phyloP scores from a whole-genome alignment of 2,113 vertebrate species.

The Condylura cristata region DNA sequence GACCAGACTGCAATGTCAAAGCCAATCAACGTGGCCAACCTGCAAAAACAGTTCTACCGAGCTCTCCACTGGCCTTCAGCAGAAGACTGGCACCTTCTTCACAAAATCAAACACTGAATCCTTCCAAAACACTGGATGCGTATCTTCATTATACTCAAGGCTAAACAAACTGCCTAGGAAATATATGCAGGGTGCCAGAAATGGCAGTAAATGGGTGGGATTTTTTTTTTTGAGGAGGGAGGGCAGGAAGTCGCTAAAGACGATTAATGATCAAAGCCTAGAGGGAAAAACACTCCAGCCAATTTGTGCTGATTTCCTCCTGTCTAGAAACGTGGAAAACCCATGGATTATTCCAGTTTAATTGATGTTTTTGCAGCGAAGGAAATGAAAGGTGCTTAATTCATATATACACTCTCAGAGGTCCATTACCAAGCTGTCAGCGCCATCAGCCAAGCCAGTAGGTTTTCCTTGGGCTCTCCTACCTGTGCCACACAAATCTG shows the following conservation, averaged over 20 bases:
- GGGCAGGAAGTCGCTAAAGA: conserved; percentile 47
- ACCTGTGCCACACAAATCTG: background rate
- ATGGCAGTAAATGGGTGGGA: background rate
- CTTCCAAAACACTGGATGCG: background rate
- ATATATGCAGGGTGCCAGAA: background rate
- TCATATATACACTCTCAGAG: conserved; percentile 14
- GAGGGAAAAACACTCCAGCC: conserved; percentile 54
- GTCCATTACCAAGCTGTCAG: conserved; percentile 39
- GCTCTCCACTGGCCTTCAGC: background rate
- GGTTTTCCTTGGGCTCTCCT: background rate
- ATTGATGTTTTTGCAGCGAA: conserved; percentile 82
- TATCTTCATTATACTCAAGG: conserved; percentile 32
- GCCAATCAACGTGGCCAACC: background rate
- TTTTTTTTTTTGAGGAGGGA: background rate
- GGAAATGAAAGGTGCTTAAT: conserved; percentile 64
- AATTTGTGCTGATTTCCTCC: conserved; percentile 72
- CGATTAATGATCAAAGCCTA: conserved; percentile 67
- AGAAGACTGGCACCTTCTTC: background rate
- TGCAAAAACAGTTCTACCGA: background rate
- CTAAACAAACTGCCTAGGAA: background rate
- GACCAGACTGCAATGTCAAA: conserved; percentile 50
- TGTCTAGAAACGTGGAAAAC: conserved; percentile 57
- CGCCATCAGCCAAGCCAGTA: background rate
- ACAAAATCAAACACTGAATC: background rate
- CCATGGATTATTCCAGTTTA: conserved; percentile 88